Base-by-base conservation (phyloP, 2,113 vertebrate genomes). In the Puffinus mauretanicus region DNA sequence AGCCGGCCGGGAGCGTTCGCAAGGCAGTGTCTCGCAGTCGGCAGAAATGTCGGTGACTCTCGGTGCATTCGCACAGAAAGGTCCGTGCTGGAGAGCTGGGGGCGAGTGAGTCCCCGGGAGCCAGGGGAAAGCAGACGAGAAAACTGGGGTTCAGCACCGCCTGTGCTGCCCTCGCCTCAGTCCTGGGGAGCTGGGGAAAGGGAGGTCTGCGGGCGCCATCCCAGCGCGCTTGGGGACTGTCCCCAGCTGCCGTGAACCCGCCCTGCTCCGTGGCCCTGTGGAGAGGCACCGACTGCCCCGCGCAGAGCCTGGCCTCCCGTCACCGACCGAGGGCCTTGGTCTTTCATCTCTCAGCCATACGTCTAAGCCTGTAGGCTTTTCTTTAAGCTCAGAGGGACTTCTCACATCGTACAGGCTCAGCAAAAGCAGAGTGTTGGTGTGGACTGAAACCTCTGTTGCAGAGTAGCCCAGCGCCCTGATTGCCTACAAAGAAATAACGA, bases 151-250 rank as follows among this genome's bases (percentile, higher is more conserved):
- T 55, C 52, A 29, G 77, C 49, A n/a, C 5, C 2, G 2, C 60
- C 58, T 13, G 17, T 10, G 24, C 51, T 55, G 77, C 61, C 77
- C 38, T 54, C 13, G 3, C 30, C 38, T 21, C 49, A 15, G 47
- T 30, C 40, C 36, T 15, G 29, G 80, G 54, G 65, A 40, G 29
- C 65, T 26, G 65, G 65, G 64, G 30, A 66, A 26, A 29, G 61
- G 22, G 51, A 13, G 25, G 25, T 20, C 24, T 54, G 52, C 13
- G 16, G 42, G 52, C 2, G 4, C 42, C 52, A 13, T 32, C 27
- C 7, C 34, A 8, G 54, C 2, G 2, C 4, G 0, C 27, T 15
- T 3, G 5, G 52, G 21, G 25, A 27, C 22, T 5, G 47, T 21
- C 24, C 17, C 30, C 36, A 6, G 4, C 47, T 27, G 24, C 49